These are phyloP conservation scores for Danaus plexippus DNA, from an alignment of 1,140 invertebrate species.

Conservation along the genomic window DNA sequence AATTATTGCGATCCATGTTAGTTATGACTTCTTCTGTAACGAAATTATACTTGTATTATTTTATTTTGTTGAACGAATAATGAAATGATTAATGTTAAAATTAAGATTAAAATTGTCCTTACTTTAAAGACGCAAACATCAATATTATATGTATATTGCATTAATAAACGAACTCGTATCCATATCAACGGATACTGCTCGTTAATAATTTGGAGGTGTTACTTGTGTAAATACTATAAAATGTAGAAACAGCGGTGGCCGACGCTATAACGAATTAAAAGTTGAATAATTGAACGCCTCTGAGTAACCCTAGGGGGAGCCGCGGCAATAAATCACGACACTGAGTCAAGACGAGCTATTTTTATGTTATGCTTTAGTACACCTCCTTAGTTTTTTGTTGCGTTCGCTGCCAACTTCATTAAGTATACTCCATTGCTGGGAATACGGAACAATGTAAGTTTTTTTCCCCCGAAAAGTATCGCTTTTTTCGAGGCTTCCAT, in stretches of 20 bases:
- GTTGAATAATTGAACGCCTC: conserved; percentile 70
- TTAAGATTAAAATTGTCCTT: too few species aligned
- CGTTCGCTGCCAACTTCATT: conserved; percentile 51
- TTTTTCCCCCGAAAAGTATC: conserved; percentile 46
- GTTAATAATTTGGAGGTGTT: conserved; percentile 49
- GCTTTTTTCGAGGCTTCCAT: conserved; percentile 21
- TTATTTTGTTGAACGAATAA: too few species aligned
- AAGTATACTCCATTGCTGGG: conserved; percentile 35
- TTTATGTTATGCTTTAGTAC: conserved; percentile 66
- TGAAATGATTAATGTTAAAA: too few species aligned
- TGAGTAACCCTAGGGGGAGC: conserved; percentile 52
- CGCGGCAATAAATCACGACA: conserved; percentile 58
- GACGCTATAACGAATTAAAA: conserved; percentile 69
- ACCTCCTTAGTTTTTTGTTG: conserved; percentile 55
- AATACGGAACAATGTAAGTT: conserved; percentile 50
- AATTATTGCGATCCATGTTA: too few species aligned
- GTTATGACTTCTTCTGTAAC: too few species aligned
- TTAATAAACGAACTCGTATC: too few species aligned
- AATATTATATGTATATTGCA: too few species aligned
- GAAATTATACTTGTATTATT: too few species aligned
- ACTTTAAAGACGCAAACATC: too few species aligned
- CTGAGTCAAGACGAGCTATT: conserved; percentile 57
- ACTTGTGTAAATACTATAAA: conserved; percentile 63
- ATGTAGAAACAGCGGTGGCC: conserved; percentile 55
- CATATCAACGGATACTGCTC: conserved; percentile 24